Percentiles rank a stretch among this genome's conserved stretches.
Evolutionary conservation across 2,113 vertebrate species (phyloP).

Genomic region (Poecile atricapillus): DNA sequence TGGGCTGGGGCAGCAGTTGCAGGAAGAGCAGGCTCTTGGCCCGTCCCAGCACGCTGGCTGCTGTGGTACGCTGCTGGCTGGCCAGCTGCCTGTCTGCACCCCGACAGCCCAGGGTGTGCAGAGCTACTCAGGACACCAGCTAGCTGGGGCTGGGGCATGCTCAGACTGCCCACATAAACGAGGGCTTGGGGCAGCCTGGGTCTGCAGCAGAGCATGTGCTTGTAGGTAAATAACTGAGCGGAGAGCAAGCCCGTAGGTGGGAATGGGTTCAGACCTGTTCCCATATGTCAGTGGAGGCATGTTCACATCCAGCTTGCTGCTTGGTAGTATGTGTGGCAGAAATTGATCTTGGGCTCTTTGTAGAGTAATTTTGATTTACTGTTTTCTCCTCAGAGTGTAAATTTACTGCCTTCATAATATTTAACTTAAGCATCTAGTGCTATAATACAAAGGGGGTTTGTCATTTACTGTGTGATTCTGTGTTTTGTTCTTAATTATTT

Average conservation of each 20-base stretch:
- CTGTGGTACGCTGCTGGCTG: background rate
- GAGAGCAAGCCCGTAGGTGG: background rate
- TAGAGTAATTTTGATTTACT: background rate
- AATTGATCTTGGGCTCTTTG: background rate
- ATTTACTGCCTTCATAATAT: background rate
- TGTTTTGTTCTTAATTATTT: background rate
- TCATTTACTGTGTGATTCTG: background rate
- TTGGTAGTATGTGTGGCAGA: background rate
- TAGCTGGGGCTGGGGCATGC: background rate
- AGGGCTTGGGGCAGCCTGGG: background rate
- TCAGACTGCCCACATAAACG: background rate
- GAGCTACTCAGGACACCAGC: background rate
- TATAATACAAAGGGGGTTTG: background rate
- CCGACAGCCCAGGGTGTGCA: background rate
- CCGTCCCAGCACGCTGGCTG: background rate
- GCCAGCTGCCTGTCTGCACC: background rate
- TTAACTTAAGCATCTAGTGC: background rate
- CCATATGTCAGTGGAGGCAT: background rate
- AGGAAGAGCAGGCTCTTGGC: background rate
- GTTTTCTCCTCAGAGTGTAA: background rate
- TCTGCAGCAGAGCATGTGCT: background rate
- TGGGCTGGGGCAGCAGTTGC: background rate
- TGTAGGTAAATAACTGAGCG: background rate
- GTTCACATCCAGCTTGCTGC: background rate
- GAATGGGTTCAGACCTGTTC: conserved; percentile 44